A percentile compares a stretch with the other conserved stretches of the same genome.
phyloP scores from a whole-genome alignment of 2,888 invertebrate genomes.

The Trisateles emortualis region DNA sequence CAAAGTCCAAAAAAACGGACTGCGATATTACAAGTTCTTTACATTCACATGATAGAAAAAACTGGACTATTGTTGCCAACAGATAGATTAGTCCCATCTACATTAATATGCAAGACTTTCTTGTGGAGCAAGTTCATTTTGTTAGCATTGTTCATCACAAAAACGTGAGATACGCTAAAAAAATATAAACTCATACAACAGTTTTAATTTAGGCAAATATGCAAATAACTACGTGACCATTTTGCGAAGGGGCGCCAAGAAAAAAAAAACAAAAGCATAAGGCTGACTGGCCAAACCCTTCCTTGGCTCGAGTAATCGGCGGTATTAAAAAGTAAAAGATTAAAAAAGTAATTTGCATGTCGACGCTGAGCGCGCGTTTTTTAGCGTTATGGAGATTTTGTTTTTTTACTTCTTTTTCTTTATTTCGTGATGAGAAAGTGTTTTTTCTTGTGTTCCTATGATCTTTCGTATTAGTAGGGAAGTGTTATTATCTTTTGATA shows the following conservation, averaged over 20 bases:
- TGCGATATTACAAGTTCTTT: conserved; percentile 40
- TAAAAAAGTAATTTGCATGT: conserved; percentile 81
- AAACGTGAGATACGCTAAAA: conserved; percentile 82
- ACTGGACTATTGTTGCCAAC: conserved; percentile 50
- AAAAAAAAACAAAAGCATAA: conserved; percentile 78
- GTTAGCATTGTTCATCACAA: conserved; percentile 67
- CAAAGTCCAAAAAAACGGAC: conserved; percentile 42
- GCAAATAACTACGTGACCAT: conserved; percentile 85
- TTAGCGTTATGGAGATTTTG: conserved; percentile 66
- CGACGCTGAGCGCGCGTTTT: conserved; percentile 67
- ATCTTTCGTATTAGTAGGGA: conserved; percentile 31
- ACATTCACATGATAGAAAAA: conserved; percentile 60
- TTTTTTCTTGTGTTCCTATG: conserved; percentile 78
- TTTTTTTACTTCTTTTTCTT: conserved; percentile 47
- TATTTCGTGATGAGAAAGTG: conserved; percentile 71
- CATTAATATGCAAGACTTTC: conserved; percentile 75
- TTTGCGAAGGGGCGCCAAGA: conserved; percentile 75
- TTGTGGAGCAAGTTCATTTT: conserved; percentile 67
- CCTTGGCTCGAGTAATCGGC: conserved; percentile 73
- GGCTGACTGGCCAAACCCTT: conserved; percentile 79
- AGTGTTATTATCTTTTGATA: conserved; percentile 23
- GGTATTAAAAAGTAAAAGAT: conserved; percentile 72
- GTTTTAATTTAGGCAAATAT: conserved; percentile 82
- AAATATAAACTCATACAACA: conserved; percentile 70
- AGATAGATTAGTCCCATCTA: conserved; percentile 54